Conservation (phyloP, 2,797 vertebrate species). For the Gouania willdenowi region DNA sequence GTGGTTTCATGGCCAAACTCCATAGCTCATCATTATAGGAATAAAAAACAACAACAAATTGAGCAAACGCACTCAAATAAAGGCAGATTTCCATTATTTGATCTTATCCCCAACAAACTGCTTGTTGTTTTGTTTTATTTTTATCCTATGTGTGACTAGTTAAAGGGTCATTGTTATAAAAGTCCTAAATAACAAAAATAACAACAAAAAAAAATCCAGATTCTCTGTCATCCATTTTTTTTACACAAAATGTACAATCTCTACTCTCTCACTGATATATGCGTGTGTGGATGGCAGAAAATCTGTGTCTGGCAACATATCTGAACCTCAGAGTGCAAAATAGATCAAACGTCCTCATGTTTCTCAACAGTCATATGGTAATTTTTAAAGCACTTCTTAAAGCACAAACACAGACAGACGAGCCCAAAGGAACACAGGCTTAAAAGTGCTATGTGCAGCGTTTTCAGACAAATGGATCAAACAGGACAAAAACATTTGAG, state of each 20-base stretch:
- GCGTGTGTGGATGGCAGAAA: conserved; percentile 20
- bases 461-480: too few relatives aligned
- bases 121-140: conserved; percentile 13
- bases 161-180: conserved; percentile 60
- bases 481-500: too few relatives aligned
- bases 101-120: background rate
- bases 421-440: conserved; percentile 22
- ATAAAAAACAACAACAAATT: too few relatives aligned
- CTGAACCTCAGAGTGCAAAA: conserved; percentile 62
- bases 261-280: conserved; percentile 38
- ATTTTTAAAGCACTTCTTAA: conserved; percentile 78
- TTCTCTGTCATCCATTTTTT: conserved; percentile 40
- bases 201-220: conserved; percentile 44
- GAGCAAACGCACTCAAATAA: too few relatives aligned
- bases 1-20: too few relatives aligned
- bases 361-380: conserved; percentile 76
- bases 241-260: conserved; percentile 50
- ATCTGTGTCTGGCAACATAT: conserved; percentile 30
- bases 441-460: conserved; percentile 38
- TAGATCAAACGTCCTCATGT: conserved; percentile 53
- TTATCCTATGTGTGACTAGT: conserved; percentile 36
- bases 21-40: too few relatives aligned
- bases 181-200: conserved; percentile 57
- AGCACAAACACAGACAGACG: conserved; percentile 44
- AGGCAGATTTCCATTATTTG: conserved; percentile 1